Evolutionary conservation across 2,888 invertebrate species (phyloP), one percentile per base, ranked within the genome.

Genomic region (Mesorhabditis belari): DNA sequence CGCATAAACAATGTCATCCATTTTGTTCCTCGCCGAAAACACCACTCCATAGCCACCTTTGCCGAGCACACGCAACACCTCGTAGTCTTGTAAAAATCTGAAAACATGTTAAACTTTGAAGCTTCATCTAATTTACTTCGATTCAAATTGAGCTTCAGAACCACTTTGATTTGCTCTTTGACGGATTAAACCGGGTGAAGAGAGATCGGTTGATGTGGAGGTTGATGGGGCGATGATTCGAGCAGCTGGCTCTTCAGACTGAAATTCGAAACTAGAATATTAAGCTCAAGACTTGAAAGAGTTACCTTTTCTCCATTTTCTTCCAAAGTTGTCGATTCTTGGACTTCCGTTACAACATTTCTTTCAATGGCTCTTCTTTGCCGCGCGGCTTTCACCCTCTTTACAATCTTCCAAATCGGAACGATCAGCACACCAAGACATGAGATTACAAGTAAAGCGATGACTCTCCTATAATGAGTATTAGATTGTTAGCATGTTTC

Each of bases 11-110:
- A 91, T 89, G 77, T 93, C 91, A 81, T 98, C 96, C 61, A 94
- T 88, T 81, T 90, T 91, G 82, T 95, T 93, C 80, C 87, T 88
- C 0, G 91, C 93, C 81, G 94, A 90, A 81, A 95, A 95, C 0
- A 98, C 96, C 2, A 95, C 88, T 0, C 96, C 96, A 82, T 94
- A 98, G 0, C 95, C 96, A 23, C 96, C 96, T 54, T 79, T 80
- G 3, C 84, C 84, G 5, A 84, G 78, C 49, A 80, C 75, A 53
- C 80, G 77, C 0, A 82, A 66, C 24, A 81, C 81, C 44, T 83
- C 82, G 56, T 76, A 79, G 29, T 79, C 77, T n/a, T 61, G 52
- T 21, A 67, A 58, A 57, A 75, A 79, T 49, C 77, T 76, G 53
- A 49, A 61, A 55, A 12, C 29, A 56, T n/a, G 44, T 59, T 35